phyloP scores from a whole-genome alignment of 2,888 invertebrate species.

The Ophonus ardosiacus region DNA sequence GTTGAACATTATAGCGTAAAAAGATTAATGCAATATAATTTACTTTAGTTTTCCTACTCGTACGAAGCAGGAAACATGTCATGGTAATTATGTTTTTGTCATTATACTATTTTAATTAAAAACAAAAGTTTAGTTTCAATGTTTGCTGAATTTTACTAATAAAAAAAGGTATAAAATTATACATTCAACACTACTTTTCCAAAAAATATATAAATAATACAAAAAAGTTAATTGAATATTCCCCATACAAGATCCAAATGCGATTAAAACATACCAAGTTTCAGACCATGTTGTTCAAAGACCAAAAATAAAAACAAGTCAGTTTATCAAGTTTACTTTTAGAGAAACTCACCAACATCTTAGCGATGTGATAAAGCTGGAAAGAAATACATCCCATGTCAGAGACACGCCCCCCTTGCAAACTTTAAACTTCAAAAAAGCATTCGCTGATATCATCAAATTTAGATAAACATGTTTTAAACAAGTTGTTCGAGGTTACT shows the following conservation, averaged over 20 bases:
- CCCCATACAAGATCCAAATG: neutral
- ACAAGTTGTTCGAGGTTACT: slow-evolving; percentile 11
- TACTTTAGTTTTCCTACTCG: too few relatives aligned
- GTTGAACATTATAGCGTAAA: too few relatives aligned
- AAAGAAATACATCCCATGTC: slow-evolving; percentile 40
- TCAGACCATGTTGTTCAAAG: neutral
- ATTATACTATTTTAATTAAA: too few relatives aligned
- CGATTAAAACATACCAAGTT: slow-evolving; percentile 12
- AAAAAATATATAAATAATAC: too few relatives aligned
- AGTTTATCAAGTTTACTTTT: slow-evolving; percentile 43
- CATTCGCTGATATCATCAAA: slow-evolving; percentile 48
- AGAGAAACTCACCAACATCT: slow-evolving; percentile 20
- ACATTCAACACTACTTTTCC: too few relatives aligned
- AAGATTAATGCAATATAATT: too few relatives aligned
- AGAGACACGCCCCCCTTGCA: slow-evolving; percentile 6
- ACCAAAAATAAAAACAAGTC: slow-evolving; percentile 30
- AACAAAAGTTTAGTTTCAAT: too few relatives aligned
- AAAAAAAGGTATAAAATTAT: too few relatives aligned
- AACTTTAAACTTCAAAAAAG: slow-evolving; percentile 47
- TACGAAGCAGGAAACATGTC: too few relatives aligned
- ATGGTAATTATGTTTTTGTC: too few relatives aligned
- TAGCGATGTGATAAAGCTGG: slow-evolving; percentile 33
- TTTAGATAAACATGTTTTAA: slow-evolving; percentile 54
- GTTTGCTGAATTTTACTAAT: too few relatives aligned
- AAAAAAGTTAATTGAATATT: slow-evolving; percentile 3